Conservation (phyloP, 1,140 invertebrate genomes). For the Drosophila elegans region DNA sequence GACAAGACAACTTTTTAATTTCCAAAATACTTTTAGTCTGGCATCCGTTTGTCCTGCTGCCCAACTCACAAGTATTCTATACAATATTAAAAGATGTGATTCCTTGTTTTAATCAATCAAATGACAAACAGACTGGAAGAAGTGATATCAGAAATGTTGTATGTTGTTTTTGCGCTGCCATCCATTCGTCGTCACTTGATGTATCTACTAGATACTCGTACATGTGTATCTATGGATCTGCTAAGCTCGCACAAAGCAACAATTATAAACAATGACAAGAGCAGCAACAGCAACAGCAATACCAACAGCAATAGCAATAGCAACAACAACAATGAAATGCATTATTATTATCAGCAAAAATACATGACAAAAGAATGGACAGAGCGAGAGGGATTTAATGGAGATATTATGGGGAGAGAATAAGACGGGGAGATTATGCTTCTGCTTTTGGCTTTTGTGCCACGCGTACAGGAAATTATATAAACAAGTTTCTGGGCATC, state of each 20-base stretch:
- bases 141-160: conserved; percentile 27
- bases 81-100: background rate
- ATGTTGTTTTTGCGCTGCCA: conserved; percentile 14
- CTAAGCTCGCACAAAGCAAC: conserved; percentile 61
- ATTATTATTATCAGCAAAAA: conserved; percentile 81
- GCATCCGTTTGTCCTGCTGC: background rate
- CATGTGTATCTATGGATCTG: conserved; percentile 55
- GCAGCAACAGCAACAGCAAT: conserved; percentile 35
- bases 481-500: conserved; percentile 66
- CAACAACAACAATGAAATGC: conserved; percentile 64
- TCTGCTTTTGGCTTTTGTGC: conserved; percentile 59
- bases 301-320: background rate
- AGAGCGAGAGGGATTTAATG: conserved; percentile 18
- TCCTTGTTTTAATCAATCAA: conserved; percentile 66
- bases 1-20: no score
- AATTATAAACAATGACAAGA: conserved; percentile 73
- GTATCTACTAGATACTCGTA: conserved; percentile 46
- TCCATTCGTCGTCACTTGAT: conserved; percentile 18
- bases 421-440: conserved; percentile 58
- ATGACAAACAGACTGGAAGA: conserved; percentile 15
- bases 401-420: conserved; percentile 12
- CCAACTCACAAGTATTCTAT: background rate
- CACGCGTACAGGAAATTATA: conserved; percentile 81
- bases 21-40: no score
- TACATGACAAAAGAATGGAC: conserved; percentile 71